Base-by-base conservation (phyloP, 2,888 invertebrate genomes). In the Chymomyza amoena region DNA sequence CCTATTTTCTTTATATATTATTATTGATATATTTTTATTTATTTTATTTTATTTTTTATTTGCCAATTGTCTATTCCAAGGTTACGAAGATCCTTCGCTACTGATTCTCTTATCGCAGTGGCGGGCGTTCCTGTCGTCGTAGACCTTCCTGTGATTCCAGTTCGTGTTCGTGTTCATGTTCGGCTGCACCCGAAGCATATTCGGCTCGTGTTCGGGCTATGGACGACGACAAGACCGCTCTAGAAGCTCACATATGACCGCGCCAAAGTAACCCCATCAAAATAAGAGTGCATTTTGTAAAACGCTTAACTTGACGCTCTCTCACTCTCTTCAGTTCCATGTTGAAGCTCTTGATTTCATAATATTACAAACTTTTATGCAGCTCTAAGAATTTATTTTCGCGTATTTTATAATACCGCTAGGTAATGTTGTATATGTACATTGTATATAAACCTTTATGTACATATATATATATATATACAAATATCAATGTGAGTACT, bases 401-500 rank as follows among this genome's bases (percentile, higher is more conserved):
- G 68, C 54, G 54, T 51, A 70, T 69, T 73, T 65, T 54, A 62
- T 65, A 59, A 74, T 71, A 62, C 68, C 54, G 63, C 54, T 51
- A 60, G 56, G 63, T 63, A 59, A 45, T 61, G 16, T 73, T 32
- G 28, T 64, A 70, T 52, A 16, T 63, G n/a, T 63, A 57, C 36
- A 62, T 65, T 61, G 56, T n/a, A 36, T 60, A 13, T 25, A 45
- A 45, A 65, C 18, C 32, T 18, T 52, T 50, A 20, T 60, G 32
- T 25, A 57, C 25, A 51, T 15, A 62, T 62, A 51, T 69, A 60
- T 61, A 62, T 54, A 59, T 52, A 59, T 39, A 71, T 70, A 51
- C 61, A 63, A 64, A 70, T 70, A 77, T 69, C 69, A 76, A 76
- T 80, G 72, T 69, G 69, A 69, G 75, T 78, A 71, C 69, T 80